Evolutionary conservation across 2,113 vertebrate species (phyloP).

Genomic region (Hyla sarda): DNA sequence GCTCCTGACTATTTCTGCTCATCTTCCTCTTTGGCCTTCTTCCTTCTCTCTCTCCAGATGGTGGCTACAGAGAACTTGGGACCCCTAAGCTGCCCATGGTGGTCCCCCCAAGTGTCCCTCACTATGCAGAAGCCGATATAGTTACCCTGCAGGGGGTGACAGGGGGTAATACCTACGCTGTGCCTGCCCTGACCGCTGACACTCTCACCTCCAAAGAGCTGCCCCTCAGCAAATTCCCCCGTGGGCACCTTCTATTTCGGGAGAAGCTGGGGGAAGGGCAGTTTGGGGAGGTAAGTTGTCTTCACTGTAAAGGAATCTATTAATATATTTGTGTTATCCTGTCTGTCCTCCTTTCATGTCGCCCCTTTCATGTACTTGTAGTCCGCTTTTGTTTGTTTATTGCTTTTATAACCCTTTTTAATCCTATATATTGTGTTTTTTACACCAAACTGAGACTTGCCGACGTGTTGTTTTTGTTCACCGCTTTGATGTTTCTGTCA

Average conservation of each 20-base stretch:
- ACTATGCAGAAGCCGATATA: slow-evolving; percentile 93
- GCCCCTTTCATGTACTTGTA: background rate
- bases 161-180: slow-evolving; percentile 90
- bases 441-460: background rate
- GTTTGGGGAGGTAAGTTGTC: slow-evolving; percentile 84
- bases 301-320: too few species aligned
- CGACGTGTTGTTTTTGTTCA: too few species aligned
- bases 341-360: background rate
- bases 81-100: slow-evolving; percentile 74
- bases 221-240: slow-evolving; percentile 83
- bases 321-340: background rate
- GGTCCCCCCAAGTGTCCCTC: slow-evolving; percentile 85
- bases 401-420: background rate
- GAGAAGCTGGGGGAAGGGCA: slow-evolving; percentile 94
- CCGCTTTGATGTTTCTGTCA: too few species aligned
- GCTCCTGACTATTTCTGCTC: background rate
- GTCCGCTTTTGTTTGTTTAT: background rate
- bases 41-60: slow-evolving; percentile 11
- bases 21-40: slow-evolving; percentile 20
- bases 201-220: slow-evolving; percentile 76
- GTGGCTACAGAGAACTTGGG: slow-evolving; percentile 73
- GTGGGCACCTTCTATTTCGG: slow-evolving; percentile 87
- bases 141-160: slow-evolving; percentile 90
- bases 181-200: slow-evolving; percentile 80
- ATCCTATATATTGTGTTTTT: background rate